These are phyloP conservation scores for Drosophila percnosoma DNA, from an alignment of 2,888 invertebrate genomes.

Conservation along the genomic window DNA sequence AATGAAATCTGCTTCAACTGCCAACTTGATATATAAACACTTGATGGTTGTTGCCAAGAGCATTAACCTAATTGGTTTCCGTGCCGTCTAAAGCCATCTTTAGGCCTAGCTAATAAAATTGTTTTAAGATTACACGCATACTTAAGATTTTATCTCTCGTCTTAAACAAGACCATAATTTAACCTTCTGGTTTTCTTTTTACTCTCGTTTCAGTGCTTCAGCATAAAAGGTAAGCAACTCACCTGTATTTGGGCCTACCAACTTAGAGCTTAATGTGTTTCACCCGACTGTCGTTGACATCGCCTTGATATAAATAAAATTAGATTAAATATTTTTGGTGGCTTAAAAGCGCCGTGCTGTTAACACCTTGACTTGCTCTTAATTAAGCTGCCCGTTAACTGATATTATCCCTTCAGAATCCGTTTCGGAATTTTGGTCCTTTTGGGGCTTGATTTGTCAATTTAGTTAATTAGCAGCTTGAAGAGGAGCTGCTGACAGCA, in stretches of 20 bases:
- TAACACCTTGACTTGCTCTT: constrained; percentile 72
- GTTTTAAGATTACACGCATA: constrained; percentile 66
- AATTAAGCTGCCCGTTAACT: constrained; percentile 65
- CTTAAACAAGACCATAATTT: constrained; percentile 42
- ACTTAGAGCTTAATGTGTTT: constrained; percentile 42
- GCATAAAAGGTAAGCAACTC: constrained; percentile 63
- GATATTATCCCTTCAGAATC: constrained; percentile 46
- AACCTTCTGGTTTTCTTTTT: constrained; percentile 57
- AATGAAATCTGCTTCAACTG: constrained; percentile 46
- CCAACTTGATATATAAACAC: constrained; percentile 26
- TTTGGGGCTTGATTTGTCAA: constrained; percentile 67
- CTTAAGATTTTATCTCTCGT: constrained; percentile 62
- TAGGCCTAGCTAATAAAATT: constrained; percentile 63
- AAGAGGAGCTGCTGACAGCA: constrained; percentile 40
- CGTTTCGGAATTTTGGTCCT: constrained; percentile 25
- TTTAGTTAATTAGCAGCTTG: constrained; percentile 67
- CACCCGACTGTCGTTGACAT: constrained; percentile 31
- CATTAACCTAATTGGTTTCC: constrained; percentile 73
- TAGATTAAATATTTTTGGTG: constrained; percentile 51
- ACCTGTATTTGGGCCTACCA: constrained; percentile 29
- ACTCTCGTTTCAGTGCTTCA: constrained; percentile 50
- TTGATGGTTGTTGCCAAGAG: constrained; percentile 19
- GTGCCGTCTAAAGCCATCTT: constrained; percentile 2
- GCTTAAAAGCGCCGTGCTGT: constrained; percentile 51
- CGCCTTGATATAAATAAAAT: constrained; percentile 29